These are phyloP conservation scores for Pituophis catenifer DNA, from an alignment of 2,113 vertebrate species.

Conservation along the genomic window DNA sequence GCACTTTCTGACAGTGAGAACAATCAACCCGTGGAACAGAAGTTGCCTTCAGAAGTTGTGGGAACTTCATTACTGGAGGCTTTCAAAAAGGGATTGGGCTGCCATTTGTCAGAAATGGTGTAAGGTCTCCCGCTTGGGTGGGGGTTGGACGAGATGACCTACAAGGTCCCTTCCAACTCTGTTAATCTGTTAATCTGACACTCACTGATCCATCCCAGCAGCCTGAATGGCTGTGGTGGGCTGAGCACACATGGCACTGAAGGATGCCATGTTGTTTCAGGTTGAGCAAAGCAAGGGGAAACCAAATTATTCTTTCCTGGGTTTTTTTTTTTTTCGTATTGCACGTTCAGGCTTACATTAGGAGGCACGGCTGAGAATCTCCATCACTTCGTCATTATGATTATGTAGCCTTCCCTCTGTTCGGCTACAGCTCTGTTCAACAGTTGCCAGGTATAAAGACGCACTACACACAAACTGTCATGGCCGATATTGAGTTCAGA, in stretches of 20 bases:
- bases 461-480: background rate
- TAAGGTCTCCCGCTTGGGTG: too few relatives aligned
- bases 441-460: background rate
- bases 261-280: background rate
- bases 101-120: too few relatives aligned
- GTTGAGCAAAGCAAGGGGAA: background rate
- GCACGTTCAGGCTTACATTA: background rate
- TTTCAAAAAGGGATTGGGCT: too few relatives aligned
- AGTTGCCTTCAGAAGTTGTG: too few relatives aligned
- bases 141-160: too few relatives aligned
- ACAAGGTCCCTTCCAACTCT: too few relatives aligned
- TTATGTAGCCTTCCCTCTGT: background rate
- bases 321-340: background rate
- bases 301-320: background rate
- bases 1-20: too few relatives aligned
- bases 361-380: background rate
- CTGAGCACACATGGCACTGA: background rate
- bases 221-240: background rate
- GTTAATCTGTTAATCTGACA: too few relatives aligned
- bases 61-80: accelerated
- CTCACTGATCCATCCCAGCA: background rate
- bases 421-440: background rate
- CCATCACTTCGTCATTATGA: background rate
- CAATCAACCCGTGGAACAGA: too few relatives aligned
- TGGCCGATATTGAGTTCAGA: background rate